Conservation (phyloP, 2,888 invertebrate species). For the Nomada fabriciana region DNA sequence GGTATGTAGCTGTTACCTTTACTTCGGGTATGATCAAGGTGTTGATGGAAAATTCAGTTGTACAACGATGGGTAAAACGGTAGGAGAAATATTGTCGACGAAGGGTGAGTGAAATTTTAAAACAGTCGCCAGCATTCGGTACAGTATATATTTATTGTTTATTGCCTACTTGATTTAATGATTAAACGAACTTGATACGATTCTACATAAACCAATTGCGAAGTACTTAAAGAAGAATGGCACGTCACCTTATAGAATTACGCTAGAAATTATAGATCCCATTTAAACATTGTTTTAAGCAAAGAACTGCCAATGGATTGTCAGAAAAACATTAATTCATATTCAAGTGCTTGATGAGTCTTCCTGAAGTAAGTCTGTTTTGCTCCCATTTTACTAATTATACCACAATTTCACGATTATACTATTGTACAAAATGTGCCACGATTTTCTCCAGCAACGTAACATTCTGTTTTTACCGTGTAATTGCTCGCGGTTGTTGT, state of each 20-base stretch:
- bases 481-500: conserved; percentile 12
- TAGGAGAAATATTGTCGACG: too few species aligned
- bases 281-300: background rate
- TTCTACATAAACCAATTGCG: background rate
- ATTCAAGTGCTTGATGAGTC: background rate
- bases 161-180: too few species aligned
- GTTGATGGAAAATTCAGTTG: background rate
- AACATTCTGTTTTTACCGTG: conserved; percentile 4
- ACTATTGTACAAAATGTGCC: background rate
- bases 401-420: background rate
- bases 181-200: background rate
- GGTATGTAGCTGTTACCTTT: background rate
- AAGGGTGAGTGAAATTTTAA: background rate
- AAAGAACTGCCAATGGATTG: background rate
- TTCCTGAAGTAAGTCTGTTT: background rate
- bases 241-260: too few species aligned
- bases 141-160: background rate
- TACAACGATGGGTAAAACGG: background rate
- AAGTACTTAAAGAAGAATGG: background rate
- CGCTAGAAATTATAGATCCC: background rate
- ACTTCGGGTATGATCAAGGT: too few species aligned
- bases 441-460: background rate
- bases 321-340: background rate
- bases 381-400: background rate
- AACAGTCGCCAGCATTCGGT: background rate